A percentile compares a stretch with the other conserved stretches of the same genome.
These are phyloP conservation scores for Incurvaria masculella DNA, from an alignment of 2,888 invertebrate species.

Conservation along the genomic window DNA sequence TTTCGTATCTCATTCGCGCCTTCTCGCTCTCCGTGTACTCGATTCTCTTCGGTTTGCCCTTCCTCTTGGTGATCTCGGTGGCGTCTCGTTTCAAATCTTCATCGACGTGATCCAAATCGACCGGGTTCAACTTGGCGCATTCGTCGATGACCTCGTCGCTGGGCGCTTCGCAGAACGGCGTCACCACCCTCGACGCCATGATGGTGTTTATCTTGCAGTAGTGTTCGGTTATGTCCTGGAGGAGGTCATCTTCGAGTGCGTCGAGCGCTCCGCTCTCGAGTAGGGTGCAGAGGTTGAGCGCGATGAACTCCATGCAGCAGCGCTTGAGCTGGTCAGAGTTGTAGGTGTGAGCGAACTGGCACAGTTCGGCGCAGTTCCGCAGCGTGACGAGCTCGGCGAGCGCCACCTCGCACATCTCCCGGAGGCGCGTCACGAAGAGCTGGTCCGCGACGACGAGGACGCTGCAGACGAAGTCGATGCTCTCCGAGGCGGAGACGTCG, in stretches of 20 bases:
- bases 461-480: slow-evolving; percentile 70
- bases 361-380: slow-evolving; percentile 71
- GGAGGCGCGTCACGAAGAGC: slow-evolving; percentile 66
- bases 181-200: slow-evolving; percentile 63
- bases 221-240: slow-evolving; percentile 64
- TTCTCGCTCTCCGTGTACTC: slow-evolving; percentile 47
- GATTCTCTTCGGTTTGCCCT: slow-evolving; percentile 42
- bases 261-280: slow-evolving; percentile 68
- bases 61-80: slow-evolving; percentile 35
- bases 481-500: slow-evolving; percentile 56
- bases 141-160: slow-evolving; percentile 54
- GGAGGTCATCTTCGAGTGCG: slow-evolving; percentile 54
- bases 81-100: slow-evolving; percentile 49
- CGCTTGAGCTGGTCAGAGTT: slow-evolving; percentile 70
- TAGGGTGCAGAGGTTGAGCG: slow-evolving; percentile 68
- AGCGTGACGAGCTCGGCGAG: slow-evolving; percentile 64
- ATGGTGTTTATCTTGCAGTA: slow-evolving; percentile 61
- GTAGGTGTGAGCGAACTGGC: slow-evolving; percentile 73
- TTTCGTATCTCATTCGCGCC: slow-evolving; percentile 40
- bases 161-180: slow-evolving; percentile 63
- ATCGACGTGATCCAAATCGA: slow-evolving; percentile 45
- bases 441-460: slow-evolving; percentile 79
- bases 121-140: slow-evolving; percentile 34
- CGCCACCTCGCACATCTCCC: slow-evolving; percentile 68
- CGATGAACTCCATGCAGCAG: slow-evolving; percentile 75